Percentiles rank a stretch among this genome's conserved stretches.
Conservation (phyloP, 1,140 invertebrate genomes). For the Ceratosolen fusciceps region DNA sequence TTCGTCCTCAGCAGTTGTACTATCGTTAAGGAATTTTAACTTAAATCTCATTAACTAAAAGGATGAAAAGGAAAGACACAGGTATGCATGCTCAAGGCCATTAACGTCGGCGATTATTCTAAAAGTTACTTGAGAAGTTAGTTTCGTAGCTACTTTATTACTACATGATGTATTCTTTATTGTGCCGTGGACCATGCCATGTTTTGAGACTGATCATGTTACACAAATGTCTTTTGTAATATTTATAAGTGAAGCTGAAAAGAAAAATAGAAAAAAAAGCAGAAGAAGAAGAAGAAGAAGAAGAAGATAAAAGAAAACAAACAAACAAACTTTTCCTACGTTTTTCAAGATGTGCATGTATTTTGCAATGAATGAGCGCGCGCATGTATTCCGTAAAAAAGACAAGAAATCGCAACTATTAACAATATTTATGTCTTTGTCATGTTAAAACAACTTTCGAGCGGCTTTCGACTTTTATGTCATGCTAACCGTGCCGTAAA, state of each 20-base stretch:
- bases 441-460: slow-evolving; percentile 26
- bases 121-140: slow-evolving; percentile 45
- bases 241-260: slow-evolving; percentile 33
- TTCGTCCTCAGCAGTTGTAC: slow-evolving; percentile 38
- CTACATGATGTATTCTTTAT: slow-evolving; percentile 42
- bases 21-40: slow-evolving; percentile 20
- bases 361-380: neutral
- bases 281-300: too few species aligned
- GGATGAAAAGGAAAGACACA: too few species aligned
- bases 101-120: slow-evolving; percentile 34
- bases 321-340: slow-evolving; percentile 30
- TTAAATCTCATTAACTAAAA: too few species aligned
- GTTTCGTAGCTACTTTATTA: slow-evolving; percentile 44
- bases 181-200: slow-evolving; percentile 47
- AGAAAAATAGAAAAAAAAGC: too few species aligned
- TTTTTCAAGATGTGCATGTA: slow-evolving; percentile 27
- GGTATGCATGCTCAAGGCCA: slow-evolving; percentile 6
- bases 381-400: slow-evolving; percentile 1
- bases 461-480: slow-evolving; percentile 41
- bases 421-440: slow-evolving; percentile 33
- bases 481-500: slow-evolving; percentile 30
- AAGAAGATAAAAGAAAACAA: too few species aligned
- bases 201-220: slow-evolving; percentile 48
- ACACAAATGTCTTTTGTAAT: slow-evolving; percentile 46
- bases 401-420: neutral